phyloP scores from a whole-genome alignment of 2,888 invertebrate genomes.

The Rhamnusium bicolor region DNA sequence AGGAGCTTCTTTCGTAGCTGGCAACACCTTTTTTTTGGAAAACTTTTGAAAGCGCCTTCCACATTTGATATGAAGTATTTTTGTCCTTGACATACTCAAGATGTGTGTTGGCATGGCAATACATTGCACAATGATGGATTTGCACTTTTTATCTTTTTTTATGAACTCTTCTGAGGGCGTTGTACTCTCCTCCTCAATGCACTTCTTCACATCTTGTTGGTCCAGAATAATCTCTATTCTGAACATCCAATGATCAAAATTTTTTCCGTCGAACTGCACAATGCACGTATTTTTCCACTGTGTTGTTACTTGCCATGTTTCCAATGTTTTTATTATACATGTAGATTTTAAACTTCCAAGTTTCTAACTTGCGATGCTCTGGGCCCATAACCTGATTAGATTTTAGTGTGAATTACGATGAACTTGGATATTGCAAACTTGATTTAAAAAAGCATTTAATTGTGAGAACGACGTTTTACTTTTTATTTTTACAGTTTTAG shows the following conservation, averaged over 20 bases:
- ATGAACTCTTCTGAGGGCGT: too few species aligned
- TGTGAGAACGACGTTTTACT: too few species aligned
- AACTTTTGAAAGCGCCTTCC: background rate
- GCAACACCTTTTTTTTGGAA: background rate
- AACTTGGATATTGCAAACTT: too few species aligned
- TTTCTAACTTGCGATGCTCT: too few species aligned
- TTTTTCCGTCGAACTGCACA: background rate
- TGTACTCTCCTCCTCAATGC: too few species aligned
- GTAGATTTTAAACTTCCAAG: too few species aligned
- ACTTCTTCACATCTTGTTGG: background rate
- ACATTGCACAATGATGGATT: background rate
- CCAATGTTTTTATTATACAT: too few species aligned
- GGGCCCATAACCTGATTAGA: too few species aligned
- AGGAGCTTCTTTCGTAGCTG: conserved; percentile 30
- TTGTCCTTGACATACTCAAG: background rate
- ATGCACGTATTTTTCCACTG: background rate
- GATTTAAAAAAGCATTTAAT: too few species aligned
- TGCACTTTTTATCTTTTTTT: background rate
- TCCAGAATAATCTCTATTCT: background rate
- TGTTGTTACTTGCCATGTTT: background rate
- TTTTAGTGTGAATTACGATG: too few species aligned
- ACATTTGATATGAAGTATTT: background rate
- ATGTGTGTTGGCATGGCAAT: background rate
- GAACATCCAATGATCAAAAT: background rate
- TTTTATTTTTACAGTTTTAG: too few species aligned